These are phyloP conservation scores for Agapornis roseicollis DNA, from an alignment of 2,113 vertebrate species.

Conservation along the genomic window DNA sequence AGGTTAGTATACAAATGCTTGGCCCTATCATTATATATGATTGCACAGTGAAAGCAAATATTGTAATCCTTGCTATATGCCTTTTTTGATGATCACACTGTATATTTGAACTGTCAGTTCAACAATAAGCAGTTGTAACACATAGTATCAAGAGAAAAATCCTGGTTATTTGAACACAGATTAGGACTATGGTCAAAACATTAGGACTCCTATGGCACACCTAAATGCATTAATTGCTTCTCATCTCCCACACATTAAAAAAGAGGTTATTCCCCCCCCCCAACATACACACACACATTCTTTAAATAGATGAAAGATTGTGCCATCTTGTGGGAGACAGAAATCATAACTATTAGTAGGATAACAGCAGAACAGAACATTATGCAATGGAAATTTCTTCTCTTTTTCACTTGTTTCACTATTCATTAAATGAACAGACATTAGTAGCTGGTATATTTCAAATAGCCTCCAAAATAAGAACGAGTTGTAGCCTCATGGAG, in stretches of 20 bases:
- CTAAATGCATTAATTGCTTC: background rate
- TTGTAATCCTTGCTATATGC: background rate
- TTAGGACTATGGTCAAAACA: background rate
- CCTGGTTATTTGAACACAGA: background rate
- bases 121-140: background rate
- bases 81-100: background rate
- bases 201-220: background rate
- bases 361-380: background rate
- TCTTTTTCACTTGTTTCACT: background rate
- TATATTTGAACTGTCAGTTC: background rate
- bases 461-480: background rate
- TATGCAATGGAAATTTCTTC: background rate
- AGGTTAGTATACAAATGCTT: background rate
- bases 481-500: background rate
- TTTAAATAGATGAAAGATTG: conserved; percentile 37
- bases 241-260: background rate
- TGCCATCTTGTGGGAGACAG: conserved; percentile 67
- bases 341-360: background rate
- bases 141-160: background rate
- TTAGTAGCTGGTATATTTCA: background rate
- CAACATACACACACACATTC: background rate
- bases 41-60: background rate
- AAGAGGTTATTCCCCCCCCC: background rate
- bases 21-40: background rate
- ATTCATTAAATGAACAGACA: background rate